These are phyloP conservation scores for Liparis tanakae DNA, from an alignment of 2,797 vertebrate genomes.

Conservation along the genomic window DNA sequence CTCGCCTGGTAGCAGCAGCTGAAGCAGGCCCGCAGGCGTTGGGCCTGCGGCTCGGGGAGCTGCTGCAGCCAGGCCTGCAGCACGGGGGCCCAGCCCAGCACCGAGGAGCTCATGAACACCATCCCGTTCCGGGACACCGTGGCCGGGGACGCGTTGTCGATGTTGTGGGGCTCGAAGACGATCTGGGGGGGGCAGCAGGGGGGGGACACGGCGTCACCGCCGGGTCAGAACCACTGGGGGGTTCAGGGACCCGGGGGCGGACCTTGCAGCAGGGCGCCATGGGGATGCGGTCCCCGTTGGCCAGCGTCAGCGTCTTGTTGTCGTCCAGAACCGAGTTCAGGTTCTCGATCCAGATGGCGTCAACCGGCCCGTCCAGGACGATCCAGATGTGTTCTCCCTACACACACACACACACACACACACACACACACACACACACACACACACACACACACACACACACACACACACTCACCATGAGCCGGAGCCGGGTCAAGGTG, in stretches of 20 bases:
- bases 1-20: constrained; percentile 84
- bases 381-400: constrained; percentile 85
- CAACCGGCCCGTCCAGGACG: constrained; percentile 84
- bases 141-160: constrained; percentile 86
- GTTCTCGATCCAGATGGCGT: constrained; percentile 87
- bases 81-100: constrained; percentile 83
- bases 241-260: too few relatives aligned
- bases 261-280: constrained; percentile 85
- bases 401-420: constrained; percentile 21
- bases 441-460: constrained; percentile 19
- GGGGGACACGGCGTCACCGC: not conserved
- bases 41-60: constrained; percentile 74
- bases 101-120: constrained; percentile 88
- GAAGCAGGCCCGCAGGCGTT: constrained; percentile 80
- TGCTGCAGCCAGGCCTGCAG: constrained; percentile 84
- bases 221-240: too few relatives aligned
- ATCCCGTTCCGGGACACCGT: constrained; percentile 86
- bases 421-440: constrained; percentile 19
- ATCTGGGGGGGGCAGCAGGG: constrained; percentile 53
- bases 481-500: too few relatives aligned
- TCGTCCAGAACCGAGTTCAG: constrained; percentile 85
- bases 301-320: constrained; percentile 85
- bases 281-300: constrained; percentile 84
- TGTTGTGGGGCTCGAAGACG: constrained; percentile 86
- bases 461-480: constrained; percentile 11